phyloP scores from a whole-genome alignment of 2,888 invertebrate genomes.

The Sinhomidia bicolor region DNA sequence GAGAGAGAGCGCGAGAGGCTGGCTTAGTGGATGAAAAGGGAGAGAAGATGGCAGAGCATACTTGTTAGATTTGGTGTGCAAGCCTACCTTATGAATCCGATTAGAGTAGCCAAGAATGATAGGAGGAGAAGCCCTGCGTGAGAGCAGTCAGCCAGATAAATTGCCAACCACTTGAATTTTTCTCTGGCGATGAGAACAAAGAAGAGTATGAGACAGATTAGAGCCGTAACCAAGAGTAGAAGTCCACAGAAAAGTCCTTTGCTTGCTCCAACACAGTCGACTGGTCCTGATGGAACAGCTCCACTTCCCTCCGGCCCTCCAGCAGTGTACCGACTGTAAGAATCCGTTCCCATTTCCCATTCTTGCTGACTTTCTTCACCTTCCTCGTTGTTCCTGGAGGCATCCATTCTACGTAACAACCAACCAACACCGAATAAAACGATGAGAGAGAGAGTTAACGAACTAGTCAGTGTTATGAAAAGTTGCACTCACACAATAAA shows the following conservation, averaged over 20 bases:
- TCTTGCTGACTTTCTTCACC: conserved; percentile 80
- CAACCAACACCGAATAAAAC: neutral
- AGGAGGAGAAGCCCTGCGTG: conserved; percentile 94
- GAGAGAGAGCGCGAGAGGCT: too few relatives aligned
- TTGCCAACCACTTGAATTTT: conserved; percentile 91
- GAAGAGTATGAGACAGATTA: conserved; percentile 97
- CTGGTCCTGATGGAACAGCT: conserved; percentile 84
- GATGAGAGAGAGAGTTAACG: conserved; percentile 57
- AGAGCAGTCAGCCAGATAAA: conserved; percentile 95
- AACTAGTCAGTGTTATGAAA: conserved; percentile 52
- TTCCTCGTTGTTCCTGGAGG: conserved; percentile 77
- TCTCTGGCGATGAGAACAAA: conserved; percentile 95
- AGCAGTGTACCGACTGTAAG: conserved; percentile 79
- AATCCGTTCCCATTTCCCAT: conserved; percentile 80
- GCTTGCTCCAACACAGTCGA: conserved; percentile 97
- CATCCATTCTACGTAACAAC: conserved; percentile 47
- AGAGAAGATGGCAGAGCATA: neutral
- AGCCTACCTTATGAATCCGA: conserved; percentile 92
- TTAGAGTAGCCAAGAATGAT: conserved; percentile 93
- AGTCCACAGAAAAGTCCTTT: conserved; percentile 96
- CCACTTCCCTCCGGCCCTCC: conserved; percentile 76
- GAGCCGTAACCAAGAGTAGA: conserved; percentile 92
- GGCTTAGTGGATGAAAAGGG: neutral
- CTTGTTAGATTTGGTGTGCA: neutral
- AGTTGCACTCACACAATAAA: neutral